phyloP scores from a whole-genome alignment of 2,888 invertebrate genomes.

The Phorcus lineatus region DNA sequence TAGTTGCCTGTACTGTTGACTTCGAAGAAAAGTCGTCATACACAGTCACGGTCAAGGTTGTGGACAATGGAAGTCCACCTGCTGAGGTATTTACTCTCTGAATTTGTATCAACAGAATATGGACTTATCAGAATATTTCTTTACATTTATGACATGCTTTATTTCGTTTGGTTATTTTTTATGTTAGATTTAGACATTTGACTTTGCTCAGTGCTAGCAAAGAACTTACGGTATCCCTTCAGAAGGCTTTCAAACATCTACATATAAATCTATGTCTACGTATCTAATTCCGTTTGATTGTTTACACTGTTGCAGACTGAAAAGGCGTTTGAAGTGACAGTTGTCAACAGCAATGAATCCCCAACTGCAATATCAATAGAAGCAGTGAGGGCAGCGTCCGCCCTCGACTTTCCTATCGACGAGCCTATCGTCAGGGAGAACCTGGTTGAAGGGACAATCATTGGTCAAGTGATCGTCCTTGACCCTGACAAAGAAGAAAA shows the following conservation, averaged over 20 bases:
- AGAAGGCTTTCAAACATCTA: too few relatives aligned
- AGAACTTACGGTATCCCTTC: too few relatives aligned
- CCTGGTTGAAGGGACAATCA: constrained; percentile 37
- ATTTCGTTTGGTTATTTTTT: too few relatives aligned
- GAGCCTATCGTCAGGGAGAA: constrained; percentile 48
- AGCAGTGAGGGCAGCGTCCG: constrained; percentile 26
- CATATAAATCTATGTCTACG: neutral
- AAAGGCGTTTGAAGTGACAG: constrained; percentile 30
- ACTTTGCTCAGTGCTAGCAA: too few relatives aligned
- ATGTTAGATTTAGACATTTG: too few relatives aligned
- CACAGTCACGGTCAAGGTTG: constrained; percentile 30
- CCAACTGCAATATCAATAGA: constrained; percentile 36
- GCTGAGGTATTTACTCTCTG: neutral
- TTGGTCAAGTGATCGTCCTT: constrained; percentile 46
- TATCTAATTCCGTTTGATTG: neutral
- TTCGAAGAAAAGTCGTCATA: constrained; percentile 36
- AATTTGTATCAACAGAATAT: neutral
- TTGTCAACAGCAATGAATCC: constrained; percentile 47
- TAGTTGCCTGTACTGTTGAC: constrained; percentile 30
- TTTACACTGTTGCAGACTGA: too few relatives aligned
- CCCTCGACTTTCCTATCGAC: constrained; percentile 34
- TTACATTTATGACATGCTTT: too few relatives aligned
- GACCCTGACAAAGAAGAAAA: constrained; percentile 48
- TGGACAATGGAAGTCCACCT: neutral
- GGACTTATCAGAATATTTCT: neutral